Percentiles rank a stretch among this genome's conserved stretches.
Evolutionary conservation across 2,888 invertebrate species (phyloP).

Genomic region (Cloeon dipterum): DNA sequence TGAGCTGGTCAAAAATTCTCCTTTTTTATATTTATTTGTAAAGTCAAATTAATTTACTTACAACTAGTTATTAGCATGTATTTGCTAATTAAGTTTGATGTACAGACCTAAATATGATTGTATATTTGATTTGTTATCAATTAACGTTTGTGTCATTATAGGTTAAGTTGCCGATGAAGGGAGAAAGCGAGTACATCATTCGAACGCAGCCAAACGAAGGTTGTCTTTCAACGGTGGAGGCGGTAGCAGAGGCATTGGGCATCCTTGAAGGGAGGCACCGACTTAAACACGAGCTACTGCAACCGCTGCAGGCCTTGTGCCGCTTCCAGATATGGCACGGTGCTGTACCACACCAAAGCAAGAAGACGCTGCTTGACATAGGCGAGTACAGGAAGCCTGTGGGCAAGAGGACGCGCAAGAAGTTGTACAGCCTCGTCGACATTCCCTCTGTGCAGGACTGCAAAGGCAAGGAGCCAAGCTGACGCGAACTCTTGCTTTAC

Average conservation of each 20-base stretch:
- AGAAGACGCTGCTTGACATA: conserved; percentile 34
- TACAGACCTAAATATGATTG: no score
- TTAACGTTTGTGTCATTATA: no score
- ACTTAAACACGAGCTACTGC: conserved; percentile 39
- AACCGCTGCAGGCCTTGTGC: conserved; percentile 64
- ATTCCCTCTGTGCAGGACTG: no score
- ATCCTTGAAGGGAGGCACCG: conserved; percentile 45
- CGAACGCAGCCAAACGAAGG: conserved; percentile 83
- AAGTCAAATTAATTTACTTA: no score
- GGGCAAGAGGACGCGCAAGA: conserved; percentile 4
- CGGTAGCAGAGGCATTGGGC: conserved; percentile 56
- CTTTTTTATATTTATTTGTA: no score
- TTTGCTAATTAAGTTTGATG: no score
- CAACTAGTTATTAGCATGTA: no score
- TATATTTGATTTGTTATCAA: no score
- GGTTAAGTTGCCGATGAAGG: conserved; percentile 51
- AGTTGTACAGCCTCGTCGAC: no score
- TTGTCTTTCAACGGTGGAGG: conserved; percentile 75
- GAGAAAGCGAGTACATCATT: conserved; percentile 69
- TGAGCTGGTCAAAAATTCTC: no score
- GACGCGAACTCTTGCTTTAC: no score
- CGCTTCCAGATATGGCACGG: conserved; percentile 74
- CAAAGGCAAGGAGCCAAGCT: no score
- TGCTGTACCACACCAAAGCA: conserved; percentile 81
- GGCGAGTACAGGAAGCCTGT: conserved; percentile 4